Conservation (phyloP, 2,888 invertebrate species). For the Podotricha telesiphe region DNA sequence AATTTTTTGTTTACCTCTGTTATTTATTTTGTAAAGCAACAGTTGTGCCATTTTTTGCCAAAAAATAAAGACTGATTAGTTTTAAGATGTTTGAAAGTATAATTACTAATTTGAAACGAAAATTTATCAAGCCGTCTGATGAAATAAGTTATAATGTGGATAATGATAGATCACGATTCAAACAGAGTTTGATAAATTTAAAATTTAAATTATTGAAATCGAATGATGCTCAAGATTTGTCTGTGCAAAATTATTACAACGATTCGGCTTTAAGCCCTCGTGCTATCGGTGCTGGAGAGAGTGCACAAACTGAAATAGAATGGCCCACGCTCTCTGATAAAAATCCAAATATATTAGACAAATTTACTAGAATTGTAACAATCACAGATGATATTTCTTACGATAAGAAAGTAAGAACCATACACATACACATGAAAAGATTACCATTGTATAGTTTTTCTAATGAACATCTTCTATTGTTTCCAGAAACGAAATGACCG, state of each 20-base stretch:
- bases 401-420: constrained; percentile 59
- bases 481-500: constrained; percentile 94
- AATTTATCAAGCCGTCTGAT: constrained; percentile 68
- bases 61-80: constrained; percentile 74
- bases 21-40: constrained; percentile 48
- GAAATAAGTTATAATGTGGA: constrained; percentile 57
- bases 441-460: constrained; percentile 1
- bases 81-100: constrained; percentile 77
- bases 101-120: constrained; percentile 72
- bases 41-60: constrained; percentile 55
- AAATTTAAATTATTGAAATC: constrained; percentile 66
- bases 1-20: constrained; percentile 59
- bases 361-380: constrained; percentile 76
- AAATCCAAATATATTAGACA: constrained; percentile 75
- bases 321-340: constrained; percentile 82
- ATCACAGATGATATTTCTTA: constrained; percentile 55
- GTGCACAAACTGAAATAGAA: constrained; percentile 77
- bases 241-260: constrained; percentile 62
- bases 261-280: constrained; percentile 81
- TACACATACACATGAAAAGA: not conserved
- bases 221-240: constrained; percentile 50
- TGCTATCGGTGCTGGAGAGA: constrained; percentile 76
- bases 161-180: constrained; percentile 63
- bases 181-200: constrained; percentile 65
- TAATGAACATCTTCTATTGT: constrained; percentile 1